Percentiles rank a stretch among this genome's conserved stretches.
Conservation (phyloP, 2,797 vertebrate genomes). For the Sandelia bainsii region DNA sequence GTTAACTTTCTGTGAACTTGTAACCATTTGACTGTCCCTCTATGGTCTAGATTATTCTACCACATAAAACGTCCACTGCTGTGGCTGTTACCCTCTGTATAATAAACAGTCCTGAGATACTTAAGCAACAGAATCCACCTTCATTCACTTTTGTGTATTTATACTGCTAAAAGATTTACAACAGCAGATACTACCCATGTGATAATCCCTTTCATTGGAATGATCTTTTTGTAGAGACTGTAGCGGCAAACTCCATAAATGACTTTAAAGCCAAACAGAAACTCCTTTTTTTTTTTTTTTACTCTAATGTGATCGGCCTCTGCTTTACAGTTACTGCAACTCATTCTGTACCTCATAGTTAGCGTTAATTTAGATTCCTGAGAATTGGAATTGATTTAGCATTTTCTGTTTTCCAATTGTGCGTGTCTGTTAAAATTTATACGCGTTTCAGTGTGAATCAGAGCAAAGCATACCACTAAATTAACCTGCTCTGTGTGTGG, state of each 20-base stretch:
- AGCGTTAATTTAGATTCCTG: constrained; percentile 55
- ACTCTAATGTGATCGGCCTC: constrained; percentile 37
- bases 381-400: constrained; percentile 74
- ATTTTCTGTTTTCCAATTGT: constrained; percentile 50
- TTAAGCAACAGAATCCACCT: too few species aligned
- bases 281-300: constrained; percentile 46
- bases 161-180: too few species aligned
- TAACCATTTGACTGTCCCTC: neutral
- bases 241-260: neutral
- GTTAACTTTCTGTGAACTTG: neutral
- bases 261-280: constrained; percentile 33
- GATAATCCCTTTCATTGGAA: constrained; percentile 16
- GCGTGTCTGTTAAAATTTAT: constrained; percentile 56
- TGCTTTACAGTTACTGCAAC: constrained; percentile 44
- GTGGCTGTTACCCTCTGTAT: neutral
- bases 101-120: neutral
- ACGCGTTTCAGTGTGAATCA: constrained; percentile 42
- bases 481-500: constrained; percentile 18
- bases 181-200: constrained; percentile 3
- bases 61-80: neutral
- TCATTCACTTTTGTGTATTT: too few species aligned
- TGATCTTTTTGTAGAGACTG: constrained; percentile 15
- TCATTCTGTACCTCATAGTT: constrained; percentile 55
- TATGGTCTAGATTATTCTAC: neutral
- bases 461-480: constrained; percentile 21